Evolutionary conservation across 2,797 vertebrate species (phyloP).

Genomic region (Furcifer pardalis): DNA sequence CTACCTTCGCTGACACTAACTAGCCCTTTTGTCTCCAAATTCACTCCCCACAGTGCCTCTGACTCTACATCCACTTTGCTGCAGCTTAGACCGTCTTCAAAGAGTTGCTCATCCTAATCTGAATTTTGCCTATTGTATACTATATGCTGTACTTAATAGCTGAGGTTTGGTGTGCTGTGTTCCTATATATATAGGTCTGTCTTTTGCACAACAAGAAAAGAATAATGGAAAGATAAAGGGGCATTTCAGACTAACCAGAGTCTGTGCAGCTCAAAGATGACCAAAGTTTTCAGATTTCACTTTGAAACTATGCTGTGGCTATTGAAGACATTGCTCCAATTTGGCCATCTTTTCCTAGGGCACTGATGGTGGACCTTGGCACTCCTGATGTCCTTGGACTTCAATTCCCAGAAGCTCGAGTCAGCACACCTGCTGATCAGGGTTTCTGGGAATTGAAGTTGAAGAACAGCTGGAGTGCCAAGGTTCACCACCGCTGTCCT

Average conservation of each 20-base stretch:
- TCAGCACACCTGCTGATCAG: no score
- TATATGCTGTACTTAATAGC: neutral
- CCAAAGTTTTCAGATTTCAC: neutral
- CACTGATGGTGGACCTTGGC: no score
- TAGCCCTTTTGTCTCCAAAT: neutral
- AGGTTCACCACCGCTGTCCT: no score
- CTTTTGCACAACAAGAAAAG: neutral
- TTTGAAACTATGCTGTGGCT: slow-evolving; percentile 51
- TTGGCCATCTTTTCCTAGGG: slow-evolving; percentile 48
- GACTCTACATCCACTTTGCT: neutral
- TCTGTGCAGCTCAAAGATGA: neutral
- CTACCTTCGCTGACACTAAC: rapidly evolving
- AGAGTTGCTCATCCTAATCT: neutral
- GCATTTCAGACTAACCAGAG: neutral
- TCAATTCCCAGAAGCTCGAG: no score
- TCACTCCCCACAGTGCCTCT: no score
- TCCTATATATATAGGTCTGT: neutral
- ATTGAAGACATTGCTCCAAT: slow-evolving; percentile 55
- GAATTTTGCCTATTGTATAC: neutral
- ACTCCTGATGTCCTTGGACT: no score
- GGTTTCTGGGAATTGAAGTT: no score
- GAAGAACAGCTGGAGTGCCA: no score
- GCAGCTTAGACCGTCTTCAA: neutral
- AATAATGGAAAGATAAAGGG: neutral
- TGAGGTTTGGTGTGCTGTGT: neutral